phyloP scores from a whole-genome alignment of 1,140 invertebrate genomes.

The silkworm (Bombyx mori) region ASM3026992v2 NC_085120.1:5494001-5494500 shows the following conservation, averaged over 20 bases:
- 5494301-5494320: constrained; percentile 32
- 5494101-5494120: constrained; percentile 76
- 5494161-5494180: constrained; percentile 77
- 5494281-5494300: constrained; percentile 35
- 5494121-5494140: constrained; percentile 76
- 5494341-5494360: constrained; percentile 33
- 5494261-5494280: constrained; percentile 37
- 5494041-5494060: constrained; percentile 72
- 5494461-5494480: constrained; percentile 76
- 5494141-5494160: constrained; percentile 77
- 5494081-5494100: constrained; percentile 51
- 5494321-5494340: constrained; percentile 29
- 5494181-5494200: constrained; percentile 51
- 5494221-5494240: constrained; percentile 23
- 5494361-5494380: constrained; percentile 74
- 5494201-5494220: constrained; percentile 50
- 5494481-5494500: constrained; percentile 79
- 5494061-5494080: constrained; percentile 69
- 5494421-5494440: constrained; percentile 71
- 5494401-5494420: constrained; percentile 69
- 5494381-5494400: constrained; percentile 81
- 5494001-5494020: constrained; percentile 75
- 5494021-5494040: constrained; percentile 71
- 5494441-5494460: constrained; percentile 81
- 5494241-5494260: constrained; percentile 32